Percentiles rank a stretch among this genome's conserved stretches.
These are phyloP conservation scores for Apoda limacodes DNA, from an alignment of 2,888 invertebrate genomes.

Conservation along the genomic window DNA sequence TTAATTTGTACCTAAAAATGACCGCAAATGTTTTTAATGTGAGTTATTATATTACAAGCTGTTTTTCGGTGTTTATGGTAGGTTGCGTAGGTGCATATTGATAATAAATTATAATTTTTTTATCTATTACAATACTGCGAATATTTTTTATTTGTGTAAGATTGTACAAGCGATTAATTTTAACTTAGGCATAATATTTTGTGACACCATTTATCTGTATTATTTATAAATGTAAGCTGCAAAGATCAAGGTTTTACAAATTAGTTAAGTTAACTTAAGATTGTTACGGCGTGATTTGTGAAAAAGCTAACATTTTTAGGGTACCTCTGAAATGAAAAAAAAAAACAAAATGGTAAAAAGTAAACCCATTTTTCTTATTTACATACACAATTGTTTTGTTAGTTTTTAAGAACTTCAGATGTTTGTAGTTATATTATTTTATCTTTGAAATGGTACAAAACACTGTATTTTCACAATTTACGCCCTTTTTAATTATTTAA, in stretches of 20 bases:
- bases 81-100: conserved; percentile 13
- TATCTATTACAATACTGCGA: conserved; percentile 32
- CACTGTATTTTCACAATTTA: too few relatives aligned
- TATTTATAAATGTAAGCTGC: conserved; percentile 24
- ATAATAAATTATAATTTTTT: conserved; percentile 9
- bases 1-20: conserved; percentile 20
- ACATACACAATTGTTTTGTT: too few relatives aligned
- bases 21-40: conserved; percentile 12
- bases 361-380: too few relatives aligned
- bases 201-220: conserved; percentile 33
- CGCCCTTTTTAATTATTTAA: too few relatives aligned
- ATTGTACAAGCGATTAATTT: conserved; percentile 29
- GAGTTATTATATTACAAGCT: conserved; percentile 1
- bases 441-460: too few relatives aligned
- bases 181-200: conserved; percentile 21
- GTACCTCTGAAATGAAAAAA: too few relatives aligned
- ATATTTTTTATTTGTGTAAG: conserved; percentile 33
- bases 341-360: too few relatives aligned
- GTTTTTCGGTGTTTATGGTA: conserved; percentile 8
- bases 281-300: too few relatives aligned
- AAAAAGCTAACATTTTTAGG: too few relatives aligned
- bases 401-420: too few relatives aligned
- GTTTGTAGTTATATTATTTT: too few relatives aligned
- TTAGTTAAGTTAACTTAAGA: too few relatives aligned
- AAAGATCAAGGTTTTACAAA: conserved; percentile 39